These are phyloP conservation scores for Idaea dimidiata DNA, from an alignment of 2,888 invertebrate species.

Conservation along the genomic window DNA sequence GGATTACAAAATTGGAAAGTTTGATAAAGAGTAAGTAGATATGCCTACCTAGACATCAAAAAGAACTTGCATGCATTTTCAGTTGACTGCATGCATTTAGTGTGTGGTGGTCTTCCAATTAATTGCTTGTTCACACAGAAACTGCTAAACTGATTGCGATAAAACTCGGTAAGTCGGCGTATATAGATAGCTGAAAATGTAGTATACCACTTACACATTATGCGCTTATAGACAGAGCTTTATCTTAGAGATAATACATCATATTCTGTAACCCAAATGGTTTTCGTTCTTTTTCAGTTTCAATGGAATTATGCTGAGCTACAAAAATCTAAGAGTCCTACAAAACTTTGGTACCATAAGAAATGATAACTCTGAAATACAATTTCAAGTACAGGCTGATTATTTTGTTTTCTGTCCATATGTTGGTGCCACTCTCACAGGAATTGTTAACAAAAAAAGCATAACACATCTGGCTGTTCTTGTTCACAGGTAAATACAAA, in stretches of 20 bases:
- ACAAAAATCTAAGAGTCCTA: conserved; percentile 82
- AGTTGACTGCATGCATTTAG: neutral
- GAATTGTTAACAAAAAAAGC: conserved; percentile 84
- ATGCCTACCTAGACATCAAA: neutral
- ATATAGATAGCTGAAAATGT: no score
- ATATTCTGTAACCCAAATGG: neutral
- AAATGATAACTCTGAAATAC: conserved; percentile 83
- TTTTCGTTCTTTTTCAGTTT: conserved; percentile 70
- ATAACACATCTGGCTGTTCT: conserved; percentile 84
- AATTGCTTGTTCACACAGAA: no score
- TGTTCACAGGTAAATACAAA: conserved; percentile 76
- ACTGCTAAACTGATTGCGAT: no score
- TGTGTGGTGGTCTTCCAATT: neutral
- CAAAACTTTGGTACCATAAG: conserved; percentile 80
- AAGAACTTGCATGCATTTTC: neutral
- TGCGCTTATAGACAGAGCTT: no score
- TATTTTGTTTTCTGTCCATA: conserved; percentile 84
- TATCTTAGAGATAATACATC: neutral
- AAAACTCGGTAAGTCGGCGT: no score
- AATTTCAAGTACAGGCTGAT: conserved; percentile 84
- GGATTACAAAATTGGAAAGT: conserved; percentile 81
- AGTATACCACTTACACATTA: no score
- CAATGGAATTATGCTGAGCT: conserved; percentile 84
- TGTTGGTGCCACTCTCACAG: conserved; percentile 81
- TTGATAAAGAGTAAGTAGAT: conserved; percentile 81